Conservation (phyloP, 2,888 invertebrate species). For the Frankliniella intonsa region DNA sequence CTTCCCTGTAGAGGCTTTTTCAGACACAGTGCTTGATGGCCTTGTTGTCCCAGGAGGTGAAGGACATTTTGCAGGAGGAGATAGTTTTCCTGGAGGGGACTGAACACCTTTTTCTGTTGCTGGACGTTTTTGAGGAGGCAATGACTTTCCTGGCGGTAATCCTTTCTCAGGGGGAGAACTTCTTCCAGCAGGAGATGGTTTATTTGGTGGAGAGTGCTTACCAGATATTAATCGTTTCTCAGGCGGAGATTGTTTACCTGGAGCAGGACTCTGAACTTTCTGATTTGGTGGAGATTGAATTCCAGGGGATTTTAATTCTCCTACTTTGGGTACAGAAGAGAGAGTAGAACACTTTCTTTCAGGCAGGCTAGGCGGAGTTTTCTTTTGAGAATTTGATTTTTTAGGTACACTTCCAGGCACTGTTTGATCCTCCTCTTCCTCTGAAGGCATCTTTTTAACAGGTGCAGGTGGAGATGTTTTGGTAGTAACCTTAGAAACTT, state of each 20-base stretch:
- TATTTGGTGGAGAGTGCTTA: neutral
- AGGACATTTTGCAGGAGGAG: neutral
- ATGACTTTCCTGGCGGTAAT: neutral
- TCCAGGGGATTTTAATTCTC: neutral
- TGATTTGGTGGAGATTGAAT: neutral
- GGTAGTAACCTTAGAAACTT: neutral
- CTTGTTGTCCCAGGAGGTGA: neutral
- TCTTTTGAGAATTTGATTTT: neutral
- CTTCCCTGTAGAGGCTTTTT: neutral
- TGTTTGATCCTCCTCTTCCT: slow-evolving; percentile 28
- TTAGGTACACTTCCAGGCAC: slow-evolving; percentile 12
- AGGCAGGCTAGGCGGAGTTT: slow-evolving; percentile 18
- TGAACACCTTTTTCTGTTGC: neutral
- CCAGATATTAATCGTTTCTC: neutral
- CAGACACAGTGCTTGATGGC: neutral
- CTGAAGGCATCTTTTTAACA: slow-evolving; percentile 11
- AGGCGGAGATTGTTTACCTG: neutral
- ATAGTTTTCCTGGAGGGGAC: neutral
- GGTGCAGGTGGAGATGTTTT: slow-evolving; percentile 14
- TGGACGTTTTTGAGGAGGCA: neutral
- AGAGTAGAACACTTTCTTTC: neutral
- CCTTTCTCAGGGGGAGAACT: neutral
- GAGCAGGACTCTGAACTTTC: neutral
- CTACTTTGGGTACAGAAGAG: neutral
- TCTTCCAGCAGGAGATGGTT: neutral